A percentile compares a stretch with the other conserved stretches of the same genome.
These are phyloP conservation scores for Colaptes auratus DNA, from an alignment of 2,113 vertebrate species.

Conservation along the genomic window DNA sequence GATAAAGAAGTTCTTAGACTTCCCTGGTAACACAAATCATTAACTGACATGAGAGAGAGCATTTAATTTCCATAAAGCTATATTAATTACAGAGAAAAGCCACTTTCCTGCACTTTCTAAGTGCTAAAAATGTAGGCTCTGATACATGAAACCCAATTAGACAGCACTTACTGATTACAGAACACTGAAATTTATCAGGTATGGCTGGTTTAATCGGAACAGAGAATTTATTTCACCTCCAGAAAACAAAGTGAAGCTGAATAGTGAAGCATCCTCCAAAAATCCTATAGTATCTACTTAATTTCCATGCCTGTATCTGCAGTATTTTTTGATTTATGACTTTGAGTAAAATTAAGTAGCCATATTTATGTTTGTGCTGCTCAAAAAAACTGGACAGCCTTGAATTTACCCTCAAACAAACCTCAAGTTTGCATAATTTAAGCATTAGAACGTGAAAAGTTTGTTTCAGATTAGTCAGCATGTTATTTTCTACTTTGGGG, in stretches of 20 bases:
- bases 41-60: not conserved
- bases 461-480: not conserved
- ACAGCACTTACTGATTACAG: not conserved
- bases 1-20: not conserved
- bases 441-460: not conserved
- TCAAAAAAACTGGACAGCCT: not conserved
- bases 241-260: not conserved
- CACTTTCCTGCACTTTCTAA: not conserved
- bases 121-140: not conserved
- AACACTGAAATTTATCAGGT: not conserved
- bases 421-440: not conserved
- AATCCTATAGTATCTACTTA: not conserved
- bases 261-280: not conserved
- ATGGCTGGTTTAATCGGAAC: not conserved
- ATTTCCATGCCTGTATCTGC: not conserved
- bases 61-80: not conserved
- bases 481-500: not conserved
- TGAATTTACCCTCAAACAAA: not conserved
- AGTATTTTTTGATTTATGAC: not conserved
- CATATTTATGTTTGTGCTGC: not conserved
- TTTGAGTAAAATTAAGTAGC: not conserved
- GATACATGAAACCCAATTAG: not conserved
- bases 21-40: not conserved
- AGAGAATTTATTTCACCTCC: not conserved
- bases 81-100: not conserved